Conservation (phyloP, 2,888 invertebrate species). For the Bugulina stolonifera region DNA sequence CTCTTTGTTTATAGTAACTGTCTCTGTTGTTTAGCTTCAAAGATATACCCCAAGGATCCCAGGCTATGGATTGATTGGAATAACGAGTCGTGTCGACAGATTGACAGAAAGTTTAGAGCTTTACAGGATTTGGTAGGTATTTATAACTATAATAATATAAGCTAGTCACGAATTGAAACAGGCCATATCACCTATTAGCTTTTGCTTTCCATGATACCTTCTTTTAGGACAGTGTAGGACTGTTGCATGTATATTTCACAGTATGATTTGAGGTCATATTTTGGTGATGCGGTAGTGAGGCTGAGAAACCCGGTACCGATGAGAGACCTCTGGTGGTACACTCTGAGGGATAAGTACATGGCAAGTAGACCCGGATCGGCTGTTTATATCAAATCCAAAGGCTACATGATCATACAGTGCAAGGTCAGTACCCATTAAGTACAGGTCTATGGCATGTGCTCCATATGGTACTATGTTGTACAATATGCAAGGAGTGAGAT, state of each 20-base stretch:
- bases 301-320: neutral
- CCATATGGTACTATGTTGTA: too few relatives aligned
- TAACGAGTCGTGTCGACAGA: constrained; percentile 36
- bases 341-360: neutral
- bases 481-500: too few relatives aligned
- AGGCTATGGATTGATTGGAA: constrained; percentile 43
- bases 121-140: constrained; percentile 43
- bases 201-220: too few relatives aligned
- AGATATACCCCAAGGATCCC: constrained; percentile 37
- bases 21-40: constrained; percentile 40
- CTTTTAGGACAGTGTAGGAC: too few relatives aligned
- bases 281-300: neutral
- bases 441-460: too few relatives aligned
- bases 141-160: too few relatives aligned
- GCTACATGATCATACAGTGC: neutral
- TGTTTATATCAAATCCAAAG: neutral
- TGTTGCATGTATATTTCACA: too few relatives aligned
- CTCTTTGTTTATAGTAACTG: neutral
- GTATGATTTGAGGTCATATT: neutral
- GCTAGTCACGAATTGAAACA: too few relatives aligned
- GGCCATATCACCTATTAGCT: too few relatives aligned
- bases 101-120: constrained; percentile 48
- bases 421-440: neutral
- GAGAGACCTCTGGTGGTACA: constrained; percentile 14
- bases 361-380: neutral